Base-by-base conservation (phyloP, 2,888 invertebrate species). In the Zygaena filipendulae region DNA sequence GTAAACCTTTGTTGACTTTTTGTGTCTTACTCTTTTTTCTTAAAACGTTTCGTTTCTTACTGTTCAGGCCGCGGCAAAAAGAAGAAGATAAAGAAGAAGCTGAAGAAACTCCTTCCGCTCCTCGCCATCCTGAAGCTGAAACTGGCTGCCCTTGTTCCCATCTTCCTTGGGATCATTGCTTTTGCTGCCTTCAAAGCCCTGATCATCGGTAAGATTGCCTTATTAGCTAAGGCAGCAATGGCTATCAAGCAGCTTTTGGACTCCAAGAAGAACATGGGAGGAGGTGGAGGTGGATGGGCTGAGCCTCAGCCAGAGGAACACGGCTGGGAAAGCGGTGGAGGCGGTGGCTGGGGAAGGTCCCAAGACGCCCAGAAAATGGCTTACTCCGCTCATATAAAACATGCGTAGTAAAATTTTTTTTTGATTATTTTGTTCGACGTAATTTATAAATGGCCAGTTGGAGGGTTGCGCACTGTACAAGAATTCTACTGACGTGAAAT, bases 131-230 rank as follows among this genome's bases (percentile, higher is more conserved):
- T 92, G 62, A 90, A 91, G 56, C 62, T 92, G 67, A 92, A 92
- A 75, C 84, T 79, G 4, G 87, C 89, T 23, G 87, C 88, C 8
- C 81, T 92, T 32, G 82, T 91, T 38, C 92, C 91, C 3, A 66
- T 92, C 40, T 87, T 87, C 50, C 84, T 92, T 23, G 92, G 75
- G 23, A 77, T 79, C 59, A 84, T 92, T 40, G 92, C 91, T 14
- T 81, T 92, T 35, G 82, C 92, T 13, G 89, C 91, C 26, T 88
- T 92, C 82, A 92, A 93, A 79, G 91, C 92, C 5, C 83, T 91
- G 56, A 75, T 92, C 32, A 84, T 92, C 40, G 91, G 91, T 47
- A 93, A 93, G 80, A 84, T 92, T 43, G 92, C 92, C 1, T 83
- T 93, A 44, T 82, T 91, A 44, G 84, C 92, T 38, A 86, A 91